phyloP scores from a whole-genome alignment of 2,113 vertebrate species.

The Brachypodius melanocephalos region DNA sequence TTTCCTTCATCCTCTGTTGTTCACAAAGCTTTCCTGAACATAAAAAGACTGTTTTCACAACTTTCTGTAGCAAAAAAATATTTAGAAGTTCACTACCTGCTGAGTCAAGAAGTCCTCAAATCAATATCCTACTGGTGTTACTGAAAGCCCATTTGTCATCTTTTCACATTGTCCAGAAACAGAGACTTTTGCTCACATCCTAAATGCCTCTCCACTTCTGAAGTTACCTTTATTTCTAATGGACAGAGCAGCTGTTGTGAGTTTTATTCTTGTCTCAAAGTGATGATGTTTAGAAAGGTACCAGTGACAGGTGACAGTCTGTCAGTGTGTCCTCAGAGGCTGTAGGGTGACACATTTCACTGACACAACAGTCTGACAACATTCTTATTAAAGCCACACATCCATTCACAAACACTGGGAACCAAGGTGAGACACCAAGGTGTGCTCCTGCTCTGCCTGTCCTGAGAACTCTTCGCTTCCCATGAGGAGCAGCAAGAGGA shows the following conservation, averaged over 20 bases:
- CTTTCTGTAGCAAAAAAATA: not conserved
- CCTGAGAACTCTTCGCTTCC: not conserved
- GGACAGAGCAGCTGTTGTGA: not conserved
- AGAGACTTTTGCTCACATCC: not conserved
- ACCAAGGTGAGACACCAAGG: not conserved
- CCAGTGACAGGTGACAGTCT: not conserved
- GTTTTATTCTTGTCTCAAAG: not conserved
- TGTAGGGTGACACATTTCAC: not conserved
- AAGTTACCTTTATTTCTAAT: not conserved
- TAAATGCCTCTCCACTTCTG: not conserved
- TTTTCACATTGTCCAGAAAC: not conserved
- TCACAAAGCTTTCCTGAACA: not conserved
- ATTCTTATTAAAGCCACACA: not conserved
- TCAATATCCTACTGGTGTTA: not conserved
- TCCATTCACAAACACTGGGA: not conserved
- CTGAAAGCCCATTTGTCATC: not conserved
- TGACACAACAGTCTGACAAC: not conserved
- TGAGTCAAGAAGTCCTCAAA: not conserved
- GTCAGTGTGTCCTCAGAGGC: not conserved
- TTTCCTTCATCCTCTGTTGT: not conserved
- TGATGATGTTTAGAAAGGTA: not conserved
- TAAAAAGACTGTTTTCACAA: not conserved
- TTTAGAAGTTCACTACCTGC: not conserved
- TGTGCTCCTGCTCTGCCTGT: not conserved
- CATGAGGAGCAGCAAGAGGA: not conserved